phyloP scores from a whole-genome alignment of 2,113 vertebrate genomes.

The Syngnathus typhle region DNA sequence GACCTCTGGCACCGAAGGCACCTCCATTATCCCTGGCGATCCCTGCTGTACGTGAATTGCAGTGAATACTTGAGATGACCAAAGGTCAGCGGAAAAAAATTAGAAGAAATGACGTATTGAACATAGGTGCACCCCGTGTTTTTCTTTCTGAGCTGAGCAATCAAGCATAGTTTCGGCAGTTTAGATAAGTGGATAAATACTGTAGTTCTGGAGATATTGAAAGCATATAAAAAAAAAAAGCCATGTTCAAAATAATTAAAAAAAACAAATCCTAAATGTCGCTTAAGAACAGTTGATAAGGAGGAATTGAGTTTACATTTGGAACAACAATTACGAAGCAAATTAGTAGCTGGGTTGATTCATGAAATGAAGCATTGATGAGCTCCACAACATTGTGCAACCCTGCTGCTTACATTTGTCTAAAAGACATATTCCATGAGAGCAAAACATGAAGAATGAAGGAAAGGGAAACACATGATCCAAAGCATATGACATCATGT shows the following conservation, averaged over 20 bases:
- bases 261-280: no score
- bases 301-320: no score
- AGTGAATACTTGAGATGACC: constrained; percentile 21
- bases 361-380: no score
- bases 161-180: not conserved
- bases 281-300: no score
- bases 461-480: not conserved
- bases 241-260: no score
- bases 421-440: no score
- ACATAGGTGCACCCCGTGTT: constrained; percentile 10
- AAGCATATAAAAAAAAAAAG: no score
- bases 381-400: no score
- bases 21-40: constrained; percentile 27
- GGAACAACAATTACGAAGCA: no score
- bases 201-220: not conserved
- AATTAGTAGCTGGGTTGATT: no score
- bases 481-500: not conserved
- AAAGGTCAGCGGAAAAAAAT: constrained; percentile 24
- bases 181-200: not conserved
- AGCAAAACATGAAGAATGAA: no score
- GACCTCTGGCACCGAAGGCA: constrained; percentile 42
- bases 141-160: constrained; percentile 2
- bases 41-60: not conserved
- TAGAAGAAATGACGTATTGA: constrained; percentile 40
- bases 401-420: no score